Base-by-base conservation (phyloP, 2,888 invertebrate species). In the Mythimna lalbum region DNA sequence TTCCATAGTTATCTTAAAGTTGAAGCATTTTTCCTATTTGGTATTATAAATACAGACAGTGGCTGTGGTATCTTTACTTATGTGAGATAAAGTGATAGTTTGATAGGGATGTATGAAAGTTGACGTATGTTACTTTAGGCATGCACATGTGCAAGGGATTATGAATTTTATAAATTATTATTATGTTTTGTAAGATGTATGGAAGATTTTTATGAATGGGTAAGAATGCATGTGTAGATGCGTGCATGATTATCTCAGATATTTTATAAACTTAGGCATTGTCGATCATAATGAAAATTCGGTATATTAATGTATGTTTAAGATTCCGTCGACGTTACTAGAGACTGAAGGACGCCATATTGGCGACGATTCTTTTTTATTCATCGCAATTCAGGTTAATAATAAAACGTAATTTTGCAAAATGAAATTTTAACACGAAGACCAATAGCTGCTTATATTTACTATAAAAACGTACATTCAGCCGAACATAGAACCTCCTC, bases 11-110 rank as follows among this genome's bases (percentile, higher is more conserved):
- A 91, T 94, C 91, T 93, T 93, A 89, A 92, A 92, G 89, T 93
- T 89, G 84, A 92, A 93, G 94, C 95, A 95, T 95, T 95, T 92
- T 95, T 95, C 95, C 95, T 95, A 95, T 95, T 96, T 93, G 96
- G 95, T 95, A 95, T 95, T 95, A 94, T 95, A 93, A 95, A 95
- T 95, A 96, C 95, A 95, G 95, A 95, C 94, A 94, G 95, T 96
- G 96, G 96, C 96, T 96, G 96, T 96, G 96, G 96, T 96, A 95
- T 95, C 92, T 95, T 95, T 93, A 95, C 94, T 94, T 95, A 94
- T 92, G 91, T 94, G 94, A 94, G 89, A 89, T 93, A 93, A 92
- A 89, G 93, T 92, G 93, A 90, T 90, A 90, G 85, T 89, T 83
- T 92, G 94, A 90, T 92, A 91, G 93, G 66, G 87, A 90, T 63